phyloP scores from a whole-genome alignment of 2,888 invertebrate genomes.

The Chesias legatella region DNA sequence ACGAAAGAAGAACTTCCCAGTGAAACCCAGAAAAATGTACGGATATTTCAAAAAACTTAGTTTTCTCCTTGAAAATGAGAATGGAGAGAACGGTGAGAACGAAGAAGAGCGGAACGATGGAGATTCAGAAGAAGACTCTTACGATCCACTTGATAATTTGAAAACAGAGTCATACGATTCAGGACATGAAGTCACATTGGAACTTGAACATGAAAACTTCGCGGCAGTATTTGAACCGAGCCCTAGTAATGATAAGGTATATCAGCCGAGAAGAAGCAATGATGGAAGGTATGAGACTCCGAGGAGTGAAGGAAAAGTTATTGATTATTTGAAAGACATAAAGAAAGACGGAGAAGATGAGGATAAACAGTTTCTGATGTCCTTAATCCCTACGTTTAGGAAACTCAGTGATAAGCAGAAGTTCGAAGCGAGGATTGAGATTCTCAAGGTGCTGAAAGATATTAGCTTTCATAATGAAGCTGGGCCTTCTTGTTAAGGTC shows the following conservation, averaged over 20 bases:
- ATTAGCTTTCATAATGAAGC: slow-evolving; percentile 38
- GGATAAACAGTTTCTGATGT: slow-evolving; percentile 54
- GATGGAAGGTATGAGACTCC: slow-evolving; percentile 13
- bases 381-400: slow-evolving; percentile 50
- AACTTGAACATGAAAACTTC: slow-evolving; percentile 6
- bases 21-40: slow-evolving; percentile 46
- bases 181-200: slow-evolving; percentile 8
- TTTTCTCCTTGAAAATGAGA: slow-evolving; percentile 33
- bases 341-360: slow-evolving; percentile 49
- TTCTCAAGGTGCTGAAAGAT: slow-evolving; percentile 47
- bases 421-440: slow-evolving; percentile 54
- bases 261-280: no score
- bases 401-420: slow-evolving; percentile 48
- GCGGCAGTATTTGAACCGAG: slow-evolving; percentile 10
- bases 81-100: slow-evolving; percentile 18
- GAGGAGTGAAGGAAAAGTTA: slow-evolving; percentile 38
- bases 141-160: slow-evolving; percentile 12
- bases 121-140: slow-evolving; percentile 12
- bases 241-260: slow-evolving; percentile 1
- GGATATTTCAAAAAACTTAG: slow-evolving; percentile 45
- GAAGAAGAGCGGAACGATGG: slow-evolving; percentile 11
- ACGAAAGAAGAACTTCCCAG: slow-evolving; percentile 30
- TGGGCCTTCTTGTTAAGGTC: slow-evolving; percentile 16
- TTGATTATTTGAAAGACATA: slow-evolving; percentile 41
- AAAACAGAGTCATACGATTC: slow-evolving; percentile 12